These are phyloP conservation scores for Pangasius macronema DNA, from an alignment of 2,797 vertebrate species.

Conservation along the genomic window DNA sequence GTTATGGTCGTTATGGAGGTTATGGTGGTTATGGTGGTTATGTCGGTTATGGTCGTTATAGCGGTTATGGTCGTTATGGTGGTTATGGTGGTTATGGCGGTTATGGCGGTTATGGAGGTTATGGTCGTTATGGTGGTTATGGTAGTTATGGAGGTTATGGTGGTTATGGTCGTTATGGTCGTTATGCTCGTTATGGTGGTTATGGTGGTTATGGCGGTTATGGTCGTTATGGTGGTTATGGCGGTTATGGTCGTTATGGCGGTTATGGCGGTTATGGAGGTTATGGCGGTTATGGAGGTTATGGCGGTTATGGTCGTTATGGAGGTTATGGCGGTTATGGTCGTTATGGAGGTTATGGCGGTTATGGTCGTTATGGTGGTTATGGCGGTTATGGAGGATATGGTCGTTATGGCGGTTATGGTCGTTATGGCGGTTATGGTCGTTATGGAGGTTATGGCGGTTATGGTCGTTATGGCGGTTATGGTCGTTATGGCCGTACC, in stretches of 20 bases:
- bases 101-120: background rate
- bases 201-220: too few relatives aligned
- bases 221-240: background rate
- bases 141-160: background rate
- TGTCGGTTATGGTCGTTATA: too few relatives aligned
- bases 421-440: background rate
- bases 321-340: too few relatives aligned
- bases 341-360: background rate
- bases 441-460: too few relatives aligned
- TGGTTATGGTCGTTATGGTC: too few relatives aligned
- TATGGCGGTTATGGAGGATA: background rate
- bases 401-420: too few relatives aligned
- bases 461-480: background rate
- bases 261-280: background rate
- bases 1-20: conserved; percentile 21
- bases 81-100: background rate
- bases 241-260: background rate
- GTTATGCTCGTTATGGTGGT: background rate
- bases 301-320: background rate
- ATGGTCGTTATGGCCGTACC: conserved; percentile 66
- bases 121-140: too few relatives aligned
- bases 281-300: background rate
- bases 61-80: background rate
- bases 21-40: too few relatives aligned
- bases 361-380: background rate